phyloP scores from a whole-genome alignment of 2,888 invertebrate genomes.

The Lapara coniferarum region DNA sequence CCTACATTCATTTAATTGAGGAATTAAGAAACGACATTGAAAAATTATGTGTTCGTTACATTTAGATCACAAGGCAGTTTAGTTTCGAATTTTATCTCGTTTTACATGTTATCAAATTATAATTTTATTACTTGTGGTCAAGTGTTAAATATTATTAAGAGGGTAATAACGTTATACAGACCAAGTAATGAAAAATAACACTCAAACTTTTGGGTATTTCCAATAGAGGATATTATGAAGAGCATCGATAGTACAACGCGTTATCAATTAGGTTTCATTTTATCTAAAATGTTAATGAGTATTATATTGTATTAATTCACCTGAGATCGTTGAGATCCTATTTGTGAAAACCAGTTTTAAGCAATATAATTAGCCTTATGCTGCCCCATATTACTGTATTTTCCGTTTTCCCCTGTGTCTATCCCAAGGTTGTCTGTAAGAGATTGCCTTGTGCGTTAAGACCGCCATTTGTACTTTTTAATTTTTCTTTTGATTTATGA shows the following conservation, averaged over 20 bases:
- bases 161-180: not conserved
- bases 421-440: no score
- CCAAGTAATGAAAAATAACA: constrained; percentile 5
- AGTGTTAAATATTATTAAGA: not conserved
- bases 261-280: constrained; percentile 21
- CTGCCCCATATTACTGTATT: no score
- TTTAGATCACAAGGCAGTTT: constrained; percentile 16
- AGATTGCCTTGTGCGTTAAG: no score
- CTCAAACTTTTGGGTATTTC: constrained; percentile 22
- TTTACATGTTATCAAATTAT: constrained; percentile 6
- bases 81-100: not conserved
- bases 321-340: constrained; percentile 8
- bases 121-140: not conserved
- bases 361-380: no score
- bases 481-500: no score
- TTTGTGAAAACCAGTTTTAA: not conserved
- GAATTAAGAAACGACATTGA: constrained; percentile 19
- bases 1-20: constrained; percentile 20
- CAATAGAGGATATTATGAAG: constrained; percentile 20
- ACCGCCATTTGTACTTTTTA: no score
- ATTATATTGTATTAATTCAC: constrained; percentile 21
- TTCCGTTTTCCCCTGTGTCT: no score
- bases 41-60: constrained; percentile 13
- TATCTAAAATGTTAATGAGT: constrained; percentile 24
- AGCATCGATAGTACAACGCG: constrained; percentile 5